Base-by-base conservation (phyloP, 2,888 invertebrate genomes). In the Cephus rjabovi region DNA sequence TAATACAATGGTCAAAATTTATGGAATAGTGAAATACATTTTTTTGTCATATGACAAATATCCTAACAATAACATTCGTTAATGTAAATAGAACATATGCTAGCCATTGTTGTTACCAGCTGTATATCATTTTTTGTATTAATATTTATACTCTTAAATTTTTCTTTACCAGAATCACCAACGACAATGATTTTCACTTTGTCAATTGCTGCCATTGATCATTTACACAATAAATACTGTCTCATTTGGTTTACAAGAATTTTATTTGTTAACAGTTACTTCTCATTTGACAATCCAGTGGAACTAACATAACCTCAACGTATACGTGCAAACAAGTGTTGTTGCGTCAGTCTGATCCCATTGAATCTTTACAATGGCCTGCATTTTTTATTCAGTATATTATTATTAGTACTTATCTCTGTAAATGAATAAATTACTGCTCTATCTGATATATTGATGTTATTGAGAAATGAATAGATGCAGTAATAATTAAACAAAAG, bases 151-250 rank as follows among this genome's bases (percentile, higher is more conserved):
- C 9, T 23, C 9, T 23, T 69, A 35, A 76, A 75, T 73, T 74
- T 30, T 31, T 78, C 88, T 88, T 92, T 93, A 96, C 96, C 97
- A 82, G 97, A 97, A 93, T 98, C 98, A 75, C 98, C 98, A 80
- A 98, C 95, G 79, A 98, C 95, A 86, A 98, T 94, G 81, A 98
- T 95, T 92, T 97, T 96, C 31, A 97, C 97, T 93, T 97, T 96
- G 92, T 97, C 97, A 87, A 97, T 96, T 82, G 95, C 95, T 87
- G 96, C 95, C 96, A 96, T 96, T 92, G 89, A 84, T 85, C 76
- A 84, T 86, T 75, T 77, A 76, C 78, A 74, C 75, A 35, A 77
- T 79, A 79, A 75, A 76, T 71, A 23, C 31, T 12, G 15, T 71
- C 6, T 71, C 12, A 71, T 71, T 71, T 71, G 31, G 9, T 23